A percentile compares a stretch with the other conserved stretches of the same genome.
These are phyloP conservation scores for Hyposmocoma kahamanoa DNA, from an alignment of 1,140 invertebrate species.

Conservation along the genomic window DNA sequence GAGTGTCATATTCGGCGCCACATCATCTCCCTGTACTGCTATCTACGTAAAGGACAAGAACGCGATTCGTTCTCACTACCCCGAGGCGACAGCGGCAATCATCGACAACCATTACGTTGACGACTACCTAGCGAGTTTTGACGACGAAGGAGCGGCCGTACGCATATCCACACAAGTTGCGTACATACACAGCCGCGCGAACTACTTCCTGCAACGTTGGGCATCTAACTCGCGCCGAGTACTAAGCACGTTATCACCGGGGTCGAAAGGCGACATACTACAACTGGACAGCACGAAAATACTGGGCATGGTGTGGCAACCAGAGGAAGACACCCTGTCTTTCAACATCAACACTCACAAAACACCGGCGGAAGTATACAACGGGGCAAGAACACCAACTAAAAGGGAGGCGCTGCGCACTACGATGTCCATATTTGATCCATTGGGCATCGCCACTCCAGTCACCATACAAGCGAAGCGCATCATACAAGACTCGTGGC, in stretches of 20 bases:
- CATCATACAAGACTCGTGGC: too few relatives aligned
- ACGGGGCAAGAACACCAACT: too few relatives aligned
- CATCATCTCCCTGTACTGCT: slow-evolving; percentile 18
- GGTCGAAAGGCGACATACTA: slow-evolving; percentile 40
- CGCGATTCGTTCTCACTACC: slow-evolving; percentile 16
- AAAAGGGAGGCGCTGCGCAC: too few relatives aligned
- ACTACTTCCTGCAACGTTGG: slow-evolving; percentile 18
- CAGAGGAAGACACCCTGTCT: too few relatives aligned
- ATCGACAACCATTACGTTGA: slow-evolving; percentile 46
- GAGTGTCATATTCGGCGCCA: slow-evolving; percentile 21
- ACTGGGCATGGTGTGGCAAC: too few relatives aligned
- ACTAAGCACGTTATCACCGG: slow-evolving; percentile 13
- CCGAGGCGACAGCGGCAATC: slow-evolving; percentile 32
- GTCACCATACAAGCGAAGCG: too few relatives aligned
- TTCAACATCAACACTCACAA: too few relatives aligned
- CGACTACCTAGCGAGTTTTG: slow-evolving; percentile 38
- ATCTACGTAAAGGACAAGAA: slow-evolving; percentile 24
- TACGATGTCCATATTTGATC: too few relatives aligned
- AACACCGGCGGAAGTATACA: too few relatives aligned
- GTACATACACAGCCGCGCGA: slow-evolving; percentile 14
- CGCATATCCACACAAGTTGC: slow-evolving; percentile 13
- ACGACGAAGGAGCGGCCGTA: slow-evolving; percentile 6
- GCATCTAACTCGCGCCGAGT: slow-evolving; percentile 16
- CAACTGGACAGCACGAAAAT: slow-evolving; percentile 8
- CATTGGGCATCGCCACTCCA: too few relatives aligned